Evolutionary conservation across 2,797 vertebrate species (phyloP).

Genomic region (Aratinga solstitialis): DNA sequence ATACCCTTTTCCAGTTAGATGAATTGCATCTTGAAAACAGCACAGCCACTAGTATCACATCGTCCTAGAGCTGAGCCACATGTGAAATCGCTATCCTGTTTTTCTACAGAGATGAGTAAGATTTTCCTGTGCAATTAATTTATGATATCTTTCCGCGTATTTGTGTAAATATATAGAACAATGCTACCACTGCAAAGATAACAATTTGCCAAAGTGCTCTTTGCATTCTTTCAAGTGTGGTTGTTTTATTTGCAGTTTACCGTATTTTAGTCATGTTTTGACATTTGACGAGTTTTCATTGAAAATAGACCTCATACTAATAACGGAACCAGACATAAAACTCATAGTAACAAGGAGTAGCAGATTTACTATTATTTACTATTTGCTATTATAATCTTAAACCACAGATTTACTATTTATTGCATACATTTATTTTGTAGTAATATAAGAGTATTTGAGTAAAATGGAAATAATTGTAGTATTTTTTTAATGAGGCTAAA

Average conservation of each 20-base stretch:
- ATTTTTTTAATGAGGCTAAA: neutral
- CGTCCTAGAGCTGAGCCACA: conserved; percentile 60
- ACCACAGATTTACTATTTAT: neutral
- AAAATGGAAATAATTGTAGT: neutral
- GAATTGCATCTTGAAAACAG: conserved; percentile 76
- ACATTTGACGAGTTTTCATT: conserved; percentile 36
- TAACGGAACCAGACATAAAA: conserved; percentile 12
- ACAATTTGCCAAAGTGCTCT: conserved; percentile 1
- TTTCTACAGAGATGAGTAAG: conserved; percentile 81
- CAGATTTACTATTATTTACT: neutral
- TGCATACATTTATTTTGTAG: neutral
- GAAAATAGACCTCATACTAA: neutral
- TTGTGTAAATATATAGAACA: conserved; percentile 64
- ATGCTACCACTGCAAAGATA: conserved; percentile 18
- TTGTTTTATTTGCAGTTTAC: conserved; percentile 27
- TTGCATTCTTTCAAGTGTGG: conserved; percentile 36
- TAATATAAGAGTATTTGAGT: neutral
- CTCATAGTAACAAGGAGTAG: neutral
- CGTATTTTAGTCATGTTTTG: conserved; percentile 22
- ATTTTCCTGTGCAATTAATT: conserved; percentile 76
- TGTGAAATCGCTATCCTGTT: conserved; percentile 74
- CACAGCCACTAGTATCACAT: conserved; percentile 65
- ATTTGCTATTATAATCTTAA: neutral
- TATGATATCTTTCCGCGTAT: conserved; percentile 44
- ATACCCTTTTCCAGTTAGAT: conserved; percentile 78